These are phyloP conservation scores for Nothocercus nigrocapillus DNA, from an alignment of 2,113 vertebrate species.

Conservation along the genomic window DNA sequence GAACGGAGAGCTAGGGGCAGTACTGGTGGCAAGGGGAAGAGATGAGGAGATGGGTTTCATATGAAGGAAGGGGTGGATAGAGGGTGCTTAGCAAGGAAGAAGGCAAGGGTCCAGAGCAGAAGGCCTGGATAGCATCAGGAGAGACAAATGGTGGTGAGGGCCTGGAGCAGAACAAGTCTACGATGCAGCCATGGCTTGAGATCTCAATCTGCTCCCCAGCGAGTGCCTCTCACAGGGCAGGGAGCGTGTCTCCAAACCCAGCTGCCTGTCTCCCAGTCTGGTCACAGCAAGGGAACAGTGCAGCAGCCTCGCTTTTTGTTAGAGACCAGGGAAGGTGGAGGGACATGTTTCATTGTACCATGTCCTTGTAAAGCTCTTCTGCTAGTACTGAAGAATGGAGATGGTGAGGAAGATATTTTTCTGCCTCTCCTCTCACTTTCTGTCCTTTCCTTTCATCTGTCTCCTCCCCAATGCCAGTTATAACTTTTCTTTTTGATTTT, in stretches of 20 bases:
- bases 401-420: neutral
- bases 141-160: neutral
- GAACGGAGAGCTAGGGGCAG: neutral
- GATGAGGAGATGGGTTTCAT: neutral
- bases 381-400: neutral
- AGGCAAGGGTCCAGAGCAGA: neutral
- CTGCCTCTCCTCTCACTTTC: neutral
- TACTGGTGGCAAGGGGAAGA: neutral
- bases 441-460: neutral
- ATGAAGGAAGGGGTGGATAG: neutral
- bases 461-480: neutral
- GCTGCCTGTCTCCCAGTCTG: neutral
- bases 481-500: neutral
- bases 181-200: neutral
- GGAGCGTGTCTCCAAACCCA: neutral
- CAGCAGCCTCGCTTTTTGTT: neutral
- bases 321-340: neutral
- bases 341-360: neutral
- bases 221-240: fast-evolving
- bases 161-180: neutral
- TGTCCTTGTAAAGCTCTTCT: neutral
- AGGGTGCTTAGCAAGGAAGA: neutral
- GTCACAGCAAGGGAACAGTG: fast-evolving
- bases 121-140: neutral
- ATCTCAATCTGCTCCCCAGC: neutral